Evolutionary conservation across 2,113 vertebrate genomes (phyloP), one percentile per base, ranked within the genome.

Genomic region (Neoarius graeffei): DNA sequence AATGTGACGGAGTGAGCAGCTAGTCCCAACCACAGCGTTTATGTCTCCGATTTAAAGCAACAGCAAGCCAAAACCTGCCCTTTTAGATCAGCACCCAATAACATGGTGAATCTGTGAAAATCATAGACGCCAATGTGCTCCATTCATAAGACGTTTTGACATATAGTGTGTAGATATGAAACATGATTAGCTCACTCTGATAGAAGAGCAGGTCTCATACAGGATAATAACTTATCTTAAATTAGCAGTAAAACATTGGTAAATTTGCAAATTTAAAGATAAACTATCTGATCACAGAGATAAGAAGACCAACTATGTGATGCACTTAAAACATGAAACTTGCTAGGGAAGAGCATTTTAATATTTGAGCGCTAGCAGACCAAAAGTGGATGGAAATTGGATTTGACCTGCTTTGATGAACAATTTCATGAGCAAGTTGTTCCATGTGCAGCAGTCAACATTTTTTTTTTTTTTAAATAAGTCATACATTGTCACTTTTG

Each of bases 391-490:
- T 85, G 86, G 84, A 88, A 90, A 88, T 8, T 54, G 20, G 50
- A n/a, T 35, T 56, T 80, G 79, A 87, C 67, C 27, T 69, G 83
- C 86, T 52, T 69, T 82, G 52, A 27, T 56, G 52, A 80, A 56
- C 17, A 17, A 27, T 64, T 25, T 62, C 7, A 82, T 82, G 86
- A 89, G 79, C 25, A 67, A 85, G 23, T 79, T 83, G 60, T 90
- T 90, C 84, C 89, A 88, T 13, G 42, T 27, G 14, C 79, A 73
- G 60, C 83, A 89, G 69, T 87, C 86, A 73, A 35, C 23, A 82
- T 54, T 89, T 35, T 64, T 30, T 15, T 77, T 13, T 13, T n/a
- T 42, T 42, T 42, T 42, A 42, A 42, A 8, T 20, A 74, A 30
- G 27, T 30, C 67, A 54, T 48, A 52, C 48, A 84, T 27, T 84